Conservation (phyloP, 2,113 vertebrate genomes). For the Salvator merianae region DNA sequence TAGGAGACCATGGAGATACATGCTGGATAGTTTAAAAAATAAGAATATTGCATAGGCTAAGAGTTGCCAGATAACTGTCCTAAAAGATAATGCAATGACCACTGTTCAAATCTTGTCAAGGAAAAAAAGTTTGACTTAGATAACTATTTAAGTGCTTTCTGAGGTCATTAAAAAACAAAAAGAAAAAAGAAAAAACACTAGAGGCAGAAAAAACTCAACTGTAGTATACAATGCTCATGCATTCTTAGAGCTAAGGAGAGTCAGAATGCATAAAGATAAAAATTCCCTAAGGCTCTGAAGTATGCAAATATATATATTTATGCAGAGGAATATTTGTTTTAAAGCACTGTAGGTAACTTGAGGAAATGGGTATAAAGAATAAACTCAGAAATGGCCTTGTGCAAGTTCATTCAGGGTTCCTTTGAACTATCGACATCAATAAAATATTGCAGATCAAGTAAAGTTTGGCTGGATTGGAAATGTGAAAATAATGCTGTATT, state of each 20-base stretch:
- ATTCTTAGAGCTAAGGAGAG: conserved; percentile 36
- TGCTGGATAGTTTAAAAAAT: too few relatives aligned
- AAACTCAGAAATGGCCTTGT: neutral
- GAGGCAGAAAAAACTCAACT: neutral
- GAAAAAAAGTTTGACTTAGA: neutral
- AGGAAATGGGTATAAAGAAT: neutral
- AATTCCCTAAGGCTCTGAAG: neutral
- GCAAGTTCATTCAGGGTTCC: neutral
- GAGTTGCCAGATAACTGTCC: neutral
- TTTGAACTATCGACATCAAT: neutral
- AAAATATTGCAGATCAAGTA: neutral
- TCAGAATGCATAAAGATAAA: conserved; percentile 40
- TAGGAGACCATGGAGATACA: too few relatives aligned
- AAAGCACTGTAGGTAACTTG: conserved; percentile 24
- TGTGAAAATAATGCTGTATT: neutral
- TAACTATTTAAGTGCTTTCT: neutral
- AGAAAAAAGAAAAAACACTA: neutral
- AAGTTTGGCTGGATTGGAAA: neutral
- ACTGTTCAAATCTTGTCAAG: neutral
- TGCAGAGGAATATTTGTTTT: conserved; percentile 23
- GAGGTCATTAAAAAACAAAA: neutral
- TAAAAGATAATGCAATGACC: neutral
- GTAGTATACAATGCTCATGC: neutral
- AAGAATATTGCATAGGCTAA: too few relatives aligned
- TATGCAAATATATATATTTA: conserved; percentile 33